Percentiles rank a stretch among this genome's conserved stretches.
These are phyloP conservation scores for Athene noctua DNA, from an alignment of 2,113 vertebrate species.

Conservation along the genomic window DNA sequence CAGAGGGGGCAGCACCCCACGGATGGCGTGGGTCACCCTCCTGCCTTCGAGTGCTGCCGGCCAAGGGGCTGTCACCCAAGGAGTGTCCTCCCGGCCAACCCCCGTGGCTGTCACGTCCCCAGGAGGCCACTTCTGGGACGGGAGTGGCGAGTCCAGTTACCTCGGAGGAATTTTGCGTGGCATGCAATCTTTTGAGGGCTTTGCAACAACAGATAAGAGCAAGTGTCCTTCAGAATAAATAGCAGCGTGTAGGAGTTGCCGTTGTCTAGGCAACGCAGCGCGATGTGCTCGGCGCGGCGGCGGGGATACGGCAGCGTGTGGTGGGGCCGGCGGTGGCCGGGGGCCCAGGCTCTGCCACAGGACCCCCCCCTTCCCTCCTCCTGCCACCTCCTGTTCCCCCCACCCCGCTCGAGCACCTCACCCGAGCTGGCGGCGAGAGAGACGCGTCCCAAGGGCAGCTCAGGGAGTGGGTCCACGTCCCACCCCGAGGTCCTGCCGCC, in stretches of 20 bases:
- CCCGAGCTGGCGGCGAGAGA: rapidly evolving
- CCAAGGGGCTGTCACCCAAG: not conserved
- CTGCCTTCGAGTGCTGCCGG: rapidly evolving
- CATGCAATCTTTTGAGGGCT: constrained; percentile 42
- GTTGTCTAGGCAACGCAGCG: constrained; percentile 74
- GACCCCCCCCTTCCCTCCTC: not conserved
- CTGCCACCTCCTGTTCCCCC: not conserved
- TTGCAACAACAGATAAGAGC: constrained; percentile 50
- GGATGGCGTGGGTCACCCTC: not conserved
- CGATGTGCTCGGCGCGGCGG: constrained; percentile 31
- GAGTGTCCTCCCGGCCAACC: not conserved
- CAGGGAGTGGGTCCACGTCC: rapidly evolving
- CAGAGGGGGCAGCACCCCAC: not conserved
- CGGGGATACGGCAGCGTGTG: not conserved
- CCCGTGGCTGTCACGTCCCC: rapidly evolving
- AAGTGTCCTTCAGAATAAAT: constrained; percentile 66
- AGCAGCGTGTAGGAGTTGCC: constrained; percentile 65
- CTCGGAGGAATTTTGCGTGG: not conserved
- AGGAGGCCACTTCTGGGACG: not conserved
- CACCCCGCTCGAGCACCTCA: not conserved
- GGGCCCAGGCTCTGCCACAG: rapidly evolving
- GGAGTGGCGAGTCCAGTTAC: not conserved
- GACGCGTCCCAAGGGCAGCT: not conserved
- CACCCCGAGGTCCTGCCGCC: not conserved
- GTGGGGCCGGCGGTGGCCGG: not conserved